Conservation (phyloP, 1,140 invertebrate genomes). For the Drosophila ercepeae region DNA sequence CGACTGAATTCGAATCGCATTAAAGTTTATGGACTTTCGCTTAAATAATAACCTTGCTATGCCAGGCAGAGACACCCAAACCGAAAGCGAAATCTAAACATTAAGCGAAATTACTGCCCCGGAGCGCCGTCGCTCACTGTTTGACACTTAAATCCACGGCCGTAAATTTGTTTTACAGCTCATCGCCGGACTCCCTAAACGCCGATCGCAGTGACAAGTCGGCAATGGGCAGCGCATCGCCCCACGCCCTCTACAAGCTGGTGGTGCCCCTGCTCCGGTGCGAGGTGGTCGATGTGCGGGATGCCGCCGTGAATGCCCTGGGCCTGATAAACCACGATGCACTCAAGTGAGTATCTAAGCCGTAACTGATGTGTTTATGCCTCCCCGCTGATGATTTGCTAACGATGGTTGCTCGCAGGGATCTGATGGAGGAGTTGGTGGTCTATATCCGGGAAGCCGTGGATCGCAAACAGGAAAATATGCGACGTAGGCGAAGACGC, state of each 20-base stretch:
- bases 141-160: conserved; percentile 61
- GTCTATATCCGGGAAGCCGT: conserved; percentile 96
- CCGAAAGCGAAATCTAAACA: conserved; percentile 2
- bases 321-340: conserved; percentile 96
- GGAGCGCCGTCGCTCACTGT: conserved; percentile 11
- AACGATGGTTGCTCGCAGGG: conserved; percentile 85
- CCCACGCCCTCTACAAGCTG: conserved; percentile 94
- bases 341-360: conserved; percentile 90
- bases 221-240: conserved; percentile 87
- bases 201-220: conserved; percentile 90
- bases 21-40: conserved; percentile 38
- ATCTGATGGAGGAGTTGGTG: conserved; percentile 97
- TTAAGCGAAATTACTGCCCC: conserved; percentile 42
- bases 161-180: conserved; percentile 85
- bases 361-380: conserved; percentile 9
- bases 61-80: conserved; percentile 10
- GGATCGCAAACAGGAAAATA: conserved; percentile 99
- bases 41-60: conserved; percentile 36
- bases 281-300: conserved; percentile 96
- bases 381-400: conserved; percentile 10
- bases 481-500: conserved; percentile 93
- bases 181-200: conserved; percentile 93
- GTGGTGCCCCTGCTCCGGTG: conserved; percentile 94
- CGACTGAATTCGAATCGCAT: conserved; percentile 25
- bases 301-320: conserved; percentile 95